These are phyloP conservation scores for Notarius quadriscutis DNA, from an alignment of 2,113 vertebrate genomes.

Conservation along the genomic window DNA sequence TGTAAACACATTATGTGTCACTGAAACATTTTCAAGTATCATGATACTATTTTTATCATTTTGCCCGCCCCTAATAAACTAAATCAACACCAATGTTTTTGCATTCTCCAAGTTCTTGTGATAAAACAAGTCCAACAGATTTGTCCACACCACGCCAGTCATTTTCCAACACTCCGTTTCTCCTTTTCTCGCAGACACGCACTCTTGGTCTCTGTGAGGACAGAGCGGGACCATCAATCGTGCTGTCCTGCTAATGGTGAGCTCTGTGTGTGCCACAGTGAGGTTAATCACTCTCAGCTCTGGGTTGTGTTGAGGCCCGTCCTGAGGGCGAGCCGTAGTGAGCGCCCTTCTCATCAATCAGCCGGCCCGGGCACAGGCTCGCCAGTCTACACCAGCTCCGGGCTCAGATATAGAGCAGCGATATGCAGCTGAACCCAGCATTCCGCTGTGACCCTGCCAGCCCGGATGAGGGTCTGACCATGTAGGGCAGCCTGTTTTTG, in stretches of 20 bases:
- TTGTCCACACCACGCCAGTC: neutral
- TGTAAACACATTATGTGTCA: neutral
- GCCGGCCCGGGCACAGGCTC: constrained; percentile 56
- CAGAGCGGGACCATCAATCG: constrained; percentile 74
- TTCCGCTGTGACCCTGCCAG: constrained; percentile 64
- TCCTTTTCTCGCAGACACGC: constrained; percentile 15
- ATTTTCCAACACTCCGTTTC: neutral
- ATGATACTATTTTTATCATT: neutral
- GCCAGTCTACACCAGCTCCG: constrained; percentile 29
- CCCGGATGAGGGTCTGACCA: constrained; percentile 55
- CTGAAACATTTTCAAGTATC: neutral
- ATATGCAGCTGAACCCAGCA: constrained; percentile 55
- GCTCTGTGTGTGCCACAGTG: constrained; percentile 72
- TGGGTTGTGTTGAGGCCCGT: constrained; percentile 63
- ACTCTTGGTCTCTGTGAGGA: constrained; percentile 58
- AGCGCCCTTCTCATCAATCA: constrained; percentile 75
- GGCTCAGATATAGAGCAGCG: constrained; percentile 39
- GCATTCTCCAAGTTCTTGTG: neutral
- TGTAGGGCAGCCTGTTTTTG: constrained; percentile 47
- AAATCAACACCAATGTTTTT: too few relatives aligned
- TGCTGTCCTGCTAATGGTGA: constrained; percentile 77
- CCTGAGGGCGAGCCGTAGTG: constrained; percentile 66
- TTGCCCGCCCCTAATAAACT: neutral
- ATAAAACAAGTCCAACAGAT: neutral
- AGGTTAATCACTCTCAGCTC: constrained; percentile 82